Conservation (phyloP, 2,888 invertebrate species). For the Cactoblastis cactorum region DNA sequence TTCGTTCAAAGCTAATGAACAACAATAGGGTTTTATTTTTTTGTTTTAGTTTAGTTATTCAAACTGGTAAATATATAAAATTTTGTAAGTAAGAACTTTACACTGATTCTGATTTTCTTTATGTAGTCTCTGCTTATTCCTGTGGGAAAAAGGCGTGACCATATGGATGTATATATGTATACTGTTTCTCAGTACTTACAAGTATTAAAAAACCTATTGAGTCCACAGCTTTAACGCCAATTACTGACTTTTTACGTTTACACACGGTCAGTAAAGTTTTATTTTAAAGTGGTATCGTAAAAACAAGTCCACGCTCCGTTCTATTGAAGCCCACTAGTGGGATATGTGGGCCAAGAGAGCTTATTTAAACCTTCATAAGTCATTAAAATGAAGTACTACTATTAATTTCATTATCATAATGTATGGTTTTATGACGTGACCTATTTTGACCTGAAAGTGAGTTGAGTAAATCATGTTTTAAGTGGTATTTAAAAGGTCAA, state of each 20-base stretch:
- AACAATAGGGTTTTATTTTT: no score
- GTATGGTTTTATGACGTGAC: background rate
- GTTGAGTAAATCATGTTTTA: no score
- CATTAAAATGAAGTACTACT: background rate
- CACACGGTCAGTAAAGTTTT: slow-evolving; percentile 13
- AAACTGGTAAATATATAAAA: no score
- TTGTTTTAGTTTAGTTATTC: no score
- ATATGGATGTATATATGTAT: background rate
- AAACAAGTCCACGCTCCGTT: background rate
- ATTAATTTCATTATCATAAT: background rate
- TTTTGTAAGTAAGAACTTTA: no score
- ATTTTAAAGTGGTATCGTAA: slow-evolving; percentile 8
- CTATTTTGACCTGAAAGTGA: background rate
- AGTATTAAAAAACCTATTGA: background rate
- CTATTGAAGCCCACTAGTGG: background rate
- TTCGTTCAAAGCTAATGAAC: no score
- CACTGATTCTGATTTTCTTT: no score
- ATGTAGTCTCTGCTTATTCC: no score
- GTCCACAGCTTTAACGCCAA: background rate
- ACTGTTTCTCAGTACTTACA: no score
- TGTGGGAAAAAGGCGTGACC: background rate
- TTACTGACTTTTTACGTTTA: slow-evolving; percentile 12
- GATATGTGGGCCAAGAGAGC: background rate
- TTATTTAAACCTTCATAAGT: background rate
- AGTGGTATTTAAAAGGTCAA: no score